These are phyloP conservation scores for Coenonympha arcania DNA, from an alignment of 2,888 invertebrate genomes.

Conservation along the genomic window DNA sequence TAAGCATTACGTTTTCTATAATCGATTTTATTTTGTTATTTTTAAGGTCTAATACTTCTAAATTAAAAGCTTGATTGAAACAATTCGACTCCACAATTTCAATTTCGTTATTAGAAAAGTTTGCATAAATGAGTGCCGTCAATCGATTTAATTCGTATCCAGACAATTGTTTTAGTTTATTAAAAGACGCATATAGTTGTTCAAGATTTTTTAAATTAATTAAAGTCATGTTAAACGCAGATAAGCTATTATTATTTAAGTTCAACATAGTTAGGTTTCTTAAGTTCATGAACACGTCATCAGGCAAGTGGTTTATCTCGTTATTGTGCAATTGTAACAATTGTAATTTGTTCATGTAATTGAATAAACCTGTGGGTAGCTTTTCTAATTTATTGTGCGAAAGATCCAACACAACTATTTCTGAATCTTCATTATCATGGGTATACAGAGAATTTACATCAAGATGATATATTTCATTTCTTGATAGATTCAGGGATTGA, in stretches of 20 bases:
- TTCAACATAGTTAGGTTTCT: constrained; percentile 38
- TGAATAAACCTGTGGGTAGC: constrained; percentile 37
- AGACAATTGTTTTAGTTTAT: constrained; percentile 39
- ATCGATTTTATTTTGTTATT: constrained; percentile 43
- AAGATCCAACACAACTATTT: constrained; percentile 42
- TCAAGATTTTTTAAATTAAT: constrained; percentile 42
- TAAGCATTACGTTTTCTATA: constrained; percentile 48
- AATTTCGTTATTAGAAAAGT: constrained; percentile 51
- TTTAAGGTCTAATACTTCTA: constrained; percentile 47
- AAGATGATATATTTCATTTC: constrained; percentile 42
- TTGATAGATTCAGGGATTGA: constrained; percentile 44
- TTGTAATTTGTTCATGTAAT: constrained; percentile 35
- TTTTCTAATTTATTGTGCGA: constrained; percentile 42
- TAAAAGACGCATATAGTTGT: constrained; percentile 46
- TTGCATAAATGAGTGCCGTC: constrained; percentile 39
- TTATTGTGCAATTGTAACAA: constrained; percentile 47
- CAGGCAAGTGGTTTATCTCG: constrained; percentile 36
- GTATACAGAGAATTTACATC: constrained; percentile 36
- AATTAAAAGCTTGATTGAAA: constrained; percentile 43
- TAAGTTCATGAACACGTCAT: constrained; percentile 40
- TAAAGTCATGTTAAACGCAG: constrained; percentile 43
- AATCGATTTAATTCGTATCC: constrained; percentile 49
- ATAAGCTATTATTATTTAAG: constrained; percentile 45
- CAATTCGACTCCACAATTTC: constrained; percentile 46
- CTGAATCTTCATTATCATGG: constrained; percentile 31